These are phyloP conservation scores for Procavia capensis DNA, from an alignment of 2,113 vertebrate genomes.

Conservation along the genomic window DNA sequence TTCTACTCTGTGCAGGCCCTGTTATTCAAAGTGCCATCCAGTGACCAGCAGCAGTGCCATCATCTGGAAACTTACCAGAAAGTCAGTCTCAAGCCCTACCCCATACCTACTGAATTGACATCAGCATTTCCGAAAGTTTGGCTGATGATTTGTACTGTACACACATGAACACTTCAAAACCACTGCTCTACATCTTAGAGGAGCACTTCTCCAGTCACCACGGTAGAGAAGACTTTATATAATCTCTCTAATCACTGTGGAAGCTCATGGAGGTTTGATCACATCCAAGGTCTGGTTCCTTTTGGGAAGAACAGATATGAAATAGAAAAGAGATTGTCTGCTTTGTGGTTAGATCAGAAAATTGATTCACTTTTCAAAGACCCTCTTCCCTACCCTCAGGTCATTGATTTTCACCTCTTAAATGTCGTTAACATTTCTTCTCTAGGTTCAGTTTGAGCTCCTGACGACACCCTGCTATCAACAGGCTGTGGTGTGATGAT, in stretches of 20 bases:
- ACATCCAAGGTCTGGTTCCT: slow-evolving; percentile 62
- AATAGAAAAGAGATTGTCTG: neutral
- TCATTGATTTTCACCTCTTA: neutral
- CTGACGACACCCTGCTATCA: neutral
- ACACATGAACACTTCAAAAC: neutral
- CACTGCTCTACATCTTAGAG: neutral
- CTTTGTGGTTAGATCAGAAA: neutral
- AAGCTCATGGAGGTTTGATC: slow-evolving; percentile 68
- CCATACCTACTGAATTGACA: neutral
- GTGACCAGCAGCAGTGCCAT: neutral
- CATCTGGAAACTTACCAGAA: neutral
- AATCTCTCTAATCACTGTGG: slow-evolving; percentile 13
- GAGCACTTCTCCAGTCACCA: neutral
- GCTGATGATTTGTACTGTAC: neutral
- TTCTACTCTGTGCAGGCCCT: neutral
- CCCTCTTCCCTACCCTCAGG: neutral
- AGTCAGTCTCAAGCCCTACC: neutral
- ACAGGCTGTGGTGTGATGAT: neutral
- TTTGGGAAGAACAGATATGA: slow-evolving; percentile 65
- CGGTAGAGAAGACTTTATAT: neutral
- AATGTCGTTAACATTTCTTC: slow-evolving; percentile 20
- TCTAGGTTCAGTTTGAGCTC: neutral
- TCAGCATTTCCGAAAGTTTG: neutral
- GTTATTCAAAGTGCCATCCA: neutral
- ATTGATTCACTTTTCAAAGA: slow-evolving; percentile 16